phyloP scores from a whole-genome alignment of 2,797 vertebrate species.

The Gallirallus australis region DNA sequence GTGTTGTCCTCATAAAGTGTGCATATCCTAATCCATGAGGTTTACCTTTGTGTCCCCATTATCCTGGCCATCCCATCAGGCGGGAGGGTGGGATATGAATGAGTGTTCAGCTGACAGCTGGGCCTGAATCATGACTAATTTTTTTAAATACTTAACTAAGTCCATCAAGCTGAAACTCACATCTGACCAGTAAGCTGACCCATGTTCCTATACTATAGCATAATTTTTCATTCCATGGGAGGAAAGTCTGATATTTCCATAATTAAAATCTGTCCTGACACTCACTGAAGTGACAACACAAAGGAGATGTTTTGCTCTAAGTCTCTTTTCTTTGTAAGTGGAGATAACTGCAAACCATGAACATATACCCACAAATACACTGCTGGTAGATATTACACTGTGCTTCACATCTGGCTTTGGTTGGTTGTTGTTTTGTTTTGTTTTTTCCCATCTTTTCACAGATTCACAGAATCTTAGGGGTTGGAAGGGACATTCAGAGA shows the following conservation, averaged over 20 bases:
- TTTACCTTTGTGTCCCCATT: no score
- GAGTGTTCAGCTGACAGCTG: no score
- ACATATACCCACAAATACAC: background rate
- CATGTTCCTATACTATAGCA: background rate
- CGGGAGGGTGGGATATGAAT: no score
- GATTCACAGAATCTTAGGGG: no score
- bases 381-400: background rate
- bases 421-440: accelerated
- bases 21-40: no score
- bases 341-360: background rate
- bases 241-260: background rate
- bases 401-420: background rate
- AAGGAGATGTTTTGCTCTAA: background rate
- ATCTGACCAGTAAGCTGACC: background rate
- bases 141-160: background rate
- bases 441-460: background rate
- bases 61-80: no score
- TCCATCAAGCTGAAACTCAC: background rate
- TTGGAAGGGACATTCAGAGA: no score
- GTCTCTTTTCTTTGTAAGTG: background rate
- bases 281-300: background rate
- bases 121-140: no score
- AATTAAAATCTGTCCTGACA: background rate
- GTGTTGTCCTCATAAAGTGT: no score
- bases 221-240: background rate